Percentiles rank a stretch among this genome's conserved stretches.
Conservation (phyloP, 2,888 invertebrate genomes). For the Hypsopygia costalis region DNA sequence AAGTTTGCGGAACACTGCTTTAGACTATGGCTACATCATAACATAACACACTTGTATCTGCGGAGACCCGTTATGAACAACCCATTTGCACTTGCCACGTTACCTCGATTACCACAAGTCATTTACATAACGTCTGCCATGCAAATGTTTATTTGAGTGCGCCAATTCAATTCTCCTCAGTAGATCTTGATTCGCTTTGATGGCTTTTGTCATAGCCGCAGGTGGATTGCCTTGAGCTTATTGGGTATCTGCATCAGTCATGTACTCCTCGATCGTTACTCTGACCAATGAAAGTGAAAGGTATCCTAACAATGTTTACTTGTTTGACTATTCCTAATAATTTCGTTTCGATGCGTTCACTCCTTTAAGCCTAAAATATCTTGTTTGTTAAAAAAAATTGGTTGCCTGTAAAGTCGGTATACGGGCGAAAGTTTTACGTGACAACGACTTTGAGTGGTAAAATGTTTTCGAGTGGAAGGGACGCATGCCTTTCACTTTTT, state of each 20-base stretch:
- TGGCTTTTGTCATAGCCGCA: conserved; percentile 31
- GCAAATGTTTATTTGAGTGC: conserved; percentile 62
- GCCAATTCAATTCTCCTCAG: conserved; percentile 47
- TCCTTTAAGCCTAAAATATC: too few species aligned
- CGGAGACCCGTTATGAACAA: conserved; percentile 58
- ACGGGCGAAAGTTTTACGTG: too few species aligned
- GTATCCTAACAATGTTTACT: not conserved
- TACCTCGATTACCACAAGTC: conserved; percentile 53
- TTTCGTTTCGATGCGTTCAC: not conserved
- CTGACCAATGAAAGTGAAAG: conserved; percentile 5
- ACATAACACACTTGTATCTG: conserved; percentile 15
- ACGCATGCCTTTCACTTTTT: too few species aligned
- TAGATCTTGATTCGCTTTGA: conserved; percentile 42
- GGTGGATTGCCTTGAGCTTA: conserved; percentile 37
- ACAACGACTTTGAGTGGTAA: too few species aligned
- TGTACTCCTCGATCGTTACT: not conserved
- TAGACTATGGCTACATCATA: not conserved
- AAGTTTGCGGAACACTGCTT: too few species aligned
- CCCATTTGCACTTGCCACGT: conserved; percentile 60
- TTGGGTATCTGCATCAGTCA: not conserved
- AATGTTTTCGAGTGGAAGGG: too few species aligned
- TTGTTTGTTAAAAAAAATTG: too few species aligned
- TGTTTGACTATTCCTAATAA: not conserved
- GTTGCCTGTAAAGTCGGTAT: too few species aligned
- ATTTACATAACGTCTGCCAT: conserved; percentile 50